Evolutionary conservation across 2,797 vertebrate species (phyloP).

Genomic region (Chelidonichthys spinosus): DNA sequence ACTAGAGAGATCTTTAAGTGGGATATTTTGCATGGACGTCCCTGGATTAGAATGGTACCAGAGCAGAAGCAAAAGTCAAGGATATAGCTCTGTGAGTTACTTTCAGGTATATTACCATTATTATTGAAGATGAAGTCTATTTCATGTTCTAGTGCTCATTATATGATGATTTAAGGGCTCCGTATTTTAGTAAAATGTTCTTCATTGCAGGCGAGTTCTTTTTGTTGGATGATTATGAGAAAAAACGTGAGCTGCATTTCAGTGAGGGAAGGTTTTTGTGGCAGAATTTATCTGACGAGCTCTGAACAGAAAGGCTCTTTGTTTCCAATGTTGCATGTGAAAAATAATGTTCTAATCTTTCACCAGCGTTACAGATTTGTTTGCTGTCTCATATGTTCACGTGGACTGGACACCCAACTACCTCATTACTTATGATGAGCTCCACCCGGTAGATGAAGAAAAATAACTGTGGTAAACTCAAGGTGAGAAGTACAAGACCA

Average conservation of each 20-base stretch:
- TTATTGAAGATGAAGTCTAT: constrained; percentile 2
- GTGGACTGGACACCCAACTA: not conserved
- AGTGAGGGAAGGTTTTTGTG: not conserved
- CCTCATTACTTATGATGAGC: not conserved
- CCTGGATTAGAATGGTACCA: not conserved
- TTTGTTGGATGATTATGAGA: not conserved
- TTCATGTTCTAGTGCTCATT: constrained; percentile 8
- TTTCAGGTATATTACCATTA: constrained; percentile 1
- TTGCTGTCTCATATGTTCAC: not conserved
- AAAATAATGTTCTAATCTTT: not conserved
- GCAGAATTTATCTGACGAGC: not conserved
- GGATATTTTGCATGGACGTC: not conserved
- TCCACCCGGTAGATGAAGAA: not conserved
- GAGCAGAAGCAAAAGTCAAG: not conserved
- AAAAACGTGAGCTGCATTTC: not conserved
- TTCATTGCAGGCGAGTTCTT: constrained; percentile 8
- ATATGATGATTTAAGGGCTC: constrained; percentile 9
- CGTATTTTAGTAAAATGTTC: not conserved
- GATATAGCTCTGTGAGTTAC: not conserved
- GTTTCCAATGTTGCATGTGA: not conserved
- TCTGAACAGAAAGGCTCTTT: not conserved
- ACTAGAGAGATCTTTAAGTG: not conserved
- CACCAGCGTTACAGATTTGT: not conserved
- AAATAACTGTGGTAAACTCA: not conserved
- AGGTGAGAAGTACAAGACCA: constrained; percentile 1